These are phyloP conservation scores for Odocoileus virginianus DNA, from an alignment of 2,113 vertebrate species.

Conservation along the genomic window DNA sequence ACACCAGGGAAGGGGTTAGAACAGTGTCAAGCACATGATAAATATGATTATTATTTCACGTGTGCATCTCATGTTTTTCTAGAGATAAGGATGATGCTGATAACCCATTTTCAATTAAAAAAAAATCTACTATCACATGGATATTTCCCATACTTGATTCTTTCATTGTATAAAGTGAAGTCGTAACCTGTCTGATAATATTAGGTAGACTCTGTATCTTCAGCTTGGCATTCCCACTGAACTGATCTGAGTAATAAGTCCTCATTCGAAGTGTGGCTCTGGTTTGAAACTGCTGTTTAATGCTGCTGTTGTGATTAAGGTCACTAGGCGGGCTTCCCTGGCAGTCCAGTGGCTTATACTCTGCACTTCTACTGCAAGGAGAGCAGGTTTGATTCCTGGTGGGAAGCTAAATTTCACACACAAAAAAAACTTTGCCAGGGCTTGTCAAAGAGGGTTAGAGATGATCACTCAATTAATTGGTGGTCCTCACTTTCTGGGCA, in stretches of 20 bases:
- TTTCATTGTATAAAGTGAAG: background rate
- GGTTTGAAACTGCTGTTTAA: background rate
- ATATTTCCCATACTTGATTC: background rate
- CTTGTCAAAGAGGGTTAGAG: background rate
- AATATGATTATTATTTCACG: background rate
- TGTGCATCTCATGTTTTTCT: background rate
- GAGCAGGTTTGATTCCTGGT: background rate
- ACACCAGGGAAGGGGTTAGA: background rate
- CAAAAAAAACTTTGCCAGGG: background rate
- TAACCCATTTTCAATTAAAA: background rate
- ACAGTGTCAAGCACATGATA: background rate
- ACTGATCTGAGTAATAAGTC: background rate
- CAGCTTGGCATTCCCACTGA: background rate
- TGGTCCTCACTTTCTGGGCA: background rate
- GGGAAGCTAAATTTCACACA: background rate
- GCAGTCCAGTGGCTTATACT: background rate
- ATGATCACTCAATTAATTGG: background rate
- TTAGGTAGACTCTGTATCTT: accelerated
- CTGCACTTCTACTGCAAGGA: background rate
- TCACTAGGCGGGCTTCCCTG: background rate
- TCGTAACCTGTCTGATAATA: accelerated
- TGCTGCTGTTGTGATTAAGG: background rate
- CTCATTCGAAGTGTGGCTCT: background rate
- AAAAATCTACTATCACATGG: background rate
- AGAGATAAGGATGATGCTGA: background rate